Conservation (phyloP, 2,113 vertebrate species). For the Thryonomys swinderianus region DNA sequence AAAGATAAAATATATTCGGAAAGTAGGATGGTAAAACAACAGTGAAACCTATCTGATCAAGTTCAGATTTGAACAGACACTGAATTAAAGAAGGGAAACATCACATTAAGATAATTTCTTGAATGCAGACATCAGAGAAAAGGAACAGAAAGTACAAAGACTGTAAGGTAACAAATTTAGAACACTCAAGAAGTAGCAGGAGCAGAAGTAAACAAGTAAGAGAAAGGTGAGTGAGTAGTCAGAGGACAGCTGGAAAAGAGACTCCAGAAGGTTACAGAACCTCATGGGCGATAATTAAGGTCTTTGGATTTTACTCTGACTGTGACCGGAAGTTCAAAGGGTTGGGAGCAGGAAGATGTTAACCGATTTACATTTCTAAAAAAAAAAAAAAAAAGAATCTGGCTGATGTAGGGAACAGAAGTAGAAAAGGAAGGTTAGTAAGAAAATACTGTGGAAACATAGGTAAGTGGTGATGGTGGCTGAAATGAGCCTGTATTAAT, state of each 20-base stretch:
- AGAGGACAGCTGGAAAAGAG: background rate
- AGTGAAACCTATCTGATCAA: background rate
- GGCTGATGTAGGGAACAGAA: background rate
- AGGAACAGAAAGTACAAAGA: background rate
- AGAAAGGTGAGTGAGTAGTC: background rate
- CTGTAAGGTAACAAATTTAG: background rate
- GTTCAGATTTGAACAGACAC: background rate
- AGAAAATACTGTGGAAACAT: background rate
- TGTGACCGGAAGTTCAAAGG: background rate
- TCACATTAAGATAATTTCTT: background rate
- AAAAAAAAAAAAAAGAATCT: background rate
- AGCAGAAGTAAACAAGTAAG: background rate
- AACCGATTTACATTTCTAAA: background rate
- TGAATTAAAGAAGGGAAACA: background rate
- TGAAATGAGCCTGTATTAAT: background rate
- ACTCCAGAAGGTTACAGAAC: background rate
- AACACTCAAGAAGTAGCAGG: background rate
- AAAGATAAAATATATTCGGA: slow-evolving; percentile 1
- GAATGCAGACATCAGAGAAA: background rate
- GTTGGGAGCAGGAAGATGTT: background rate
- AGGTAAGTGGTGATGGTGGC: background rate
- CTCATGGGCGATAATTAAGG: background rate
- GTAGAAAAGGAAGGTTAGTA: background rate
- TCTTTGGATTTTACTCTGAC: background rate
- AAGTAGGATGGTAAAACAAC: background rate